Evolutionary conservation across 2,888 invertebrate species (phyloP).

Genomic region (Meiosimyza platycephala): DNA sequence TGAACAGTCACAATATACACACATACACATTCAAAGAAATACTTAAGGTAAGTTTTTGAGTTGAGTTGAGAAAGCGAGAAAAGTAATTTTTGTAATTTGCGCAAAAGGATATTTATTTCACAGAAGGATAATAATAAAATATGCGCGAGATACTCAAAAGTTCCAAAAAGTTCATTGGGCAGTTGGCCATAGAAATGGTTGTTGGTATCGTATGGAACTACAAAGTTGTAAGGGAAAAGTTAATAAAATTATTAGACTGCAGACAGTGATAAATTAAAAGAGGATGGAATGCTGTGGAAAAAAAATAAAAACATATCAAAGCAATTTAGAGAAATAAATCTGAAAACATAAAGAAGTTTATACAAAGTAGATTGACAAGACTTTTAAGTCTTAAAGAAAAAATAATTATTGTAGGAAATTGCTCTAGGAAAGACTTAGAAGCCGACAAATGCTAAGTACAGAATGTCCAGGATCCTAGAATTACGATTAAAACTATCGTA

Average conservation of each 20-base stretch:
- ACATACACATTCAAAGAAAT: conserved; percentile 20
- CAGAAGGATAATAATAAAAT: conserved; percentile 60
- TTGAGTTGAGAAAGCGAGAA: conserved; percentile 3
- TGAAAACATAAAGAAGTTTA: no score
- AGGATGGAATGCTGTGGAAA: no score
- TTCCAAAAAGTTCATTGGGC: background rate
- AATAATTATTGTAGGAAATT: no score
- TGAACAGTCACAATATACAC: background rate
- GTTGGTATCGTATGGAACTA: background rate
- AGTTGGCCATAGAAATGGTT: background rate
- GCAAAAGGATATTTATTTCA: conserved; percentile 59
- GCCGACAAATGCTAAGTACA: no score
- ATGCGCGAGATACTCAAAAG: conserved; percentile 42
- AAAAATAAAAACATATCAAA: no score
- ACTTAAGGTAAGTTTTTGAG: conserved; percentile 40
- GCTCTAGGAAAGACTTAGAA: no score
- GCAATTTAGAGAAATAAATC: no score
- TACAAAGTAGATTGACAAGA: no score
- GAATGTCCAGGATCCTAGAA: no score
- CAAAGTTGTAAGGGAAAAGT: conserved; percentile 47
- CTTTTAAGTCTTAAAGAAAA: no score
- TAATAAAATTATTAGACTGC: conserved; percentile 63
- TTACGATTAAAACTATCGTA: no score
- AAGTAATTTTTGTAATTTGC: conserved; percentile 57
- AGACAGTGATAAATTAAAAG: conserved; percentile 61